Conservation (phyloP, 2,888 invertebrate species). For the Sarcophaga caerulescens region DNA sequence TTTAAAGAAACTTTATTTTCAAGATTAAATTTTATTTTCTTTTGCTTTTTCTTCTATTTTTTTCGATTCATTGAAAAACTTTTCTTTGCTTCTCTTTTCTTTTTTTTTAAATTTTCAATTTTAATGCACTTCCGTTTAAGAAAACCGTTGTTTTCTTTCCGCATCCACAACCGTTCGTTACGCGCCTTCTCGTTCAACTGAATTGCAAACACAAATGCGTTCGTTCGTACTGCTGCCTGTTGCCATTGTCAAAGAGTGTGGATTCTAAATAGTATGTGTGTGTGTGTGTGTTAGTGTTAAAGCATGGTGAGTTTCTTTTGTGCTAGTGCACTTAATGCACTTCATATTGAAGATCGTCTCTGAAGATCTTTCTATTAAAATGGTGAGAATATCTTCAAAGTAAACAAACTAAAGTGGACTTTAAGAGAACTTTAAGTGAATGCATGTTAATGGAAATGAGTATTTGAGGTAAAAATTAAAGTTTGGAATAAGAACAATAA, state of each 20-base stretch:
- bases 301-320: slow-evolving; percentile 48
- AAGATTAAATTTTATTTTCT: slow-evolving; percentile 42
- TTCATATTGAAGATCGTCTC: too few relatives aligned
- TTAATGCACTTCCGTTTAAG: not conserved
- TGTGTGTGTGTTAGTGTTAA: not conserved
- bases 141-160: slow-evolving; percentile 57
- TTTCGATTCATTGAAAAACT: slow-evolving; percentile 20
- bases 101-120: slow-evolving; percentile 1
- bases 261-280: slow-evolving; percentile 1
- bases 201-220: slow-evolving; percentile 49
- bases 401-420: too few relatives aligned
- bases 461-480: too few relatives aligned
- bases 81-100: slow-evolving; percentile 35
- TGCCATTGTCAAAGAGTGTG: not conserved
- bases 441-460: too few relatives aligned
- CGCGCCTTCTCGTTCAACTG: slow-evolving; percentile 66
- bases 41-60: slow-evolving; percentile 34
- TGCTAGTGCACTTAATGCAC: slow-evolving; percentile 20
- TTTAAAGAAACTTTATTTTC: slow-evolving; percentile 44
- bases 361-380: too few relatives aligned
- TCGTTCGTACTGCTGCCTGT: slow-evolving; percentile 36
- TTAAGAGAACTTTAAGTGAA: too few relatives aligned
- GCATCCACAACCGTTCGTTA: slow-evolving; percentile 68
- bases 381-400: too few relatives aligned
- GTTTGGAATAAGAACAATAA: too few relatives aligned